A percentile compares a stretch with the other conserved stretches of the same genome.
Evolutionary conservation across 2,113 vertebrate genomes (phyloP).

Genomic region (Glareola pratincola): DNA sequence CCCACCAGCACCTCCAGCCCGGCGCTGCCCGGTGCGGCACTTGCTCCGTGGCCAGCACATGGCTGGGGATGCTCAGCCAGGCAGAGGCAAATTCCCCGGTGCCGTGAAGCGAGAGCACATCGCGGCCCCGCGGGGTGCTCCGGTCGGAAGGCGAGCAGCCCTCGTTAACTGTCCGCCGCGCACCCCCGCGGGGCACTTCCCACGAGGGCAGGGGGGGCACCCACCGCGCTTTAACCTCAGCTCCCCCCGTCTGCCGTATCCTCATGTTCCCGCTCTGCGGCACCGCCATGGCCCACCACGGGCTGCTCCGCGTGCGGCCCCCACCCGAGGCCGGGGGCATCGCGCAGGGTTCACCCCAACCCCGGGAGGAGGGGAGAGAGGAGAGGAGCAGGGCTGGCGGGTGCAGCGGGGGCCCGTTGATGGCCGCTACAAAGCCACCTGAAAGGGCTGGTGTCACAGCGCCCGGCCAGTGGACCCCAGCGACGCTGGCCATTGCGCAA

Average conservation of each 20-base stretch:
- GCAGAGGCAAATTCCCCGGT: not conserved
- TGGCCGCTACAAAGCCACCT: not conserved
- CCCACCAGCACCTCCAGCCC: not conserved
- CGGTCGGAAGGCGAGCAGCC: not conserved
- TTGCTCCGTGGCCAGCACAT: not conserved
- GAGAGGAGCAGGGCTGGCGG: not conserved
- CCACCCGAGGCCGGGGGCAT: not conserved
- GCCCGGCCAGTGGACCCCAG: fast-evolving
- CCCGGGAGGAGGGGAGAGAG: fast-evolving
- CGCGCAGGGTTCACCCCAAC: fast-evolving
- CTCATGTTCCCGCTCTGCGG: not conserved
- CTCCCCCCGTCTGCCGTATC: not conserved
- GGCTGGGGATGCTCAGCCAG: constrained; percentile 41
- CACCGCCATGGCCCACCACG: not conserved
- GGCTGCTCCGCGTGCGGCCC: not conserved
- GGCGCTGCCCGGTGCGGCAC: fast-evolving
- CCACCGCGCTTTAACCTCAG: not conserved
- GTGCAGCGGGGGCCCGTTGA: fast-evolving
- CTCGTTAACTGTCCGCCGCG: not conserved
- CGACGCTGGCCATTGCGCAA: not conserved
- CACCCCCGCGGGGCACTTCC: not conserved
- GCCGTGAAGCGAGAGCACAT: constrained; percentile 55
- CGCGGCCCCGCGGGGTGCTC: not conserved
- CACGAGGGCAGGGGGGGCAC: not conserved
- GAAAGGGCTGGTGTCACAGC: not conserved